Conservation (phyloP, 1,140 invertebrate genomes). For the Choristoneura fumiferana region DNA sequence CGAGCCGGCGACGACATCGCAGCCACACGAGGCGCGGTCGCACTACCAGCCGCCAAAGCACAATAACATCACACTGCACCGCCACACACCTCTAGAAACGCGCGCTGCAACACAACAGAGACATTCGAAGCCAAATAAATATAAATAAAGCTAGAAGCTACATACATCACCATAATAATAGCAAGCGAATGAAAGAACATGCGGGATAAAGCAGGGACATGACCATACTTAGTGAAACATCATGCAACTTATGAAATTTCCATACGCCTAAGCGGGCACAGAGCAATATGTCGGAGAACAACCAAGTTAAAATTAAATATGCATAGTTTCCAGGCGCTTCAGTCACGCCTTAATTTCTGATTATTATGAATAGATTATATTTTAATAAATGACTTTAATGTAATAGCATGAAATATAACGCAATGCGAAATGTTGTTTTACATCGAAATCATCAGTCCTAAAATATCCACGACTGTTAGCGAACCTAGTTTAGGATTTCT, state of each 20-base stretch:
- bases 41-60: slow-evolving; percentile 47
- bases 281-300: no score
- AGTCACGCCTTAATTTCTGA: no score
- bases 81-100: slow-evolving; percentile 61
- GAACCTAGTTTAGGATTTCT: no score
- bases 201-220: background rate
- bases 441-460: no score
- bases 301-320: no score
- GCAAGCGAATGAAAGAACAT: slow-evolving; percentile 14
- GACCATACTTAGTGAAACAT: background rate
- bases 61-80: slow-evolving; percentile 59
- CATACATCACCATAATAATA: slow-evolving; percentile 26
- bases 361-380: no score
- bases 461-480: no score
- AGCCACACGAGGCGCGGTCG: slow-evolving; percentile 30
- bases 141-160: slow-evolving; percentile 52
- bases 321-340: no score
- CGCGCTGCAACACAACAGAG: slow-evolving; percentile 67
- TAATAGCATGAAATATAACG: no score
- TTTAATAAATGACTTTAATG: no score
- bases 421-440: no score
- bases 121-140: slow-evolving; percentile 63
- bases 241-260: background rate
- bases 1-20: slow-evolving; percentile 70
- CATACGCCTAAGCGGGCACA: no score